phyloP scores from a whole-genome alignment of 1,140 invertebrate species.

The Cryptotermes secundus region DNA sequence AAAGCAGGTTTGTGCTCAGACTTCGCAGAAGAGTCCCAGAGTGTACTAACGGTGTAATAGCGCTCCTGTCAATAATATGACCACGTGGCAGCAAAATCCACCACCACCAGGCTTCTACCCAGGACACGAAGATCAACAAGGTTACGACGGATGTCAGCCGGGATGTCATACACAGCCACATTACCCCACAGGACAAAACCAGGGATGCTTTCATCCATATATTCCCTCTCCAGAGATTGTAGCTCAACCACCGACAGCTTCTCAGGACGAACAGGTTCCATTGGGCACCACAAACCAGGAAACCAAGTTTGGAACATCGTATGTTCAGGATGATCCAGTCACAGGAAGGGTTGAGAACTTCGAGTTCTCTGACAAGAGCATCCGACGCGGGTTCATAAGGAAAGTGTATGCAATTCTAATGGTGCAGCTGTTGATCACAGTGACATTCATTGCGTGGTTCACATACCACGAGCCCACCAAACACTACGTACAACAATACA shows the following conservation, averaged over 20 bases:
- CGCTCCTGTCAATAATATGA: no score
- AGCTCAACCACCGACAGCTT: constrained; percentile 36
- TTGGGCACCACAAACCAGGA: constrained; percentile 33
- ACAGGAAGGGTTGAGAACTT: constrained; percentile 63
- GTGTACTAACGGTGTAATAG: no score
- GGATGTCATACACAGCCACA: constrained; percentile 45
- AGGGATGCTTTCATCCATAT: constrained; percentile 40
- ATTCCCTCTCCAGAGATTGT: not conserved
- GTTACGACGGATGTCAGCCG: constrained; percentile 41
- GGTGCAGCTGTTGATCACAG: constrained; percentile 76
- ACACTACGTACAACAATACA: constrained; percentile 54
- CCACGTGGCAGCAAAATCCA: no score
- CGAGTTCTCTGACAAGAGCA: constrained; percentile 71
- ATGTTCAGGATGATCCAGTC: constrained; percentile 45
- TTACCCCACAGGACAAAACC: constrained; percentile 41
- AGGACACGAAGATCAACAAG: not conserved
- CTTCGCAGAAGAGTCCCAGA: no score
- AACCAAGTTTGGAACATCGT: constrained; percentile 49
- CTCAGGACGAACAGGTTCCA: constrained; percentile 41
- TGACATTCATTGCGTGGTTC: constrained; percentile 75
- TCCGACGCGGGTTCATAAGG: constrained; percentile 73
- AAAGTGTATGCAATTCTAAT: constrained; percentile 85
- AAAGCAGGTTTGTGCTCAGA: no score
- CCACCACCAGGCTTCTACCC: no score
- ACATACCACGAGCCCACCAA: constrained; percentile 66